Base-by-base conservation (phyloP, 2,888 invertebrate species). In the Orthosia gothica region DNA sequence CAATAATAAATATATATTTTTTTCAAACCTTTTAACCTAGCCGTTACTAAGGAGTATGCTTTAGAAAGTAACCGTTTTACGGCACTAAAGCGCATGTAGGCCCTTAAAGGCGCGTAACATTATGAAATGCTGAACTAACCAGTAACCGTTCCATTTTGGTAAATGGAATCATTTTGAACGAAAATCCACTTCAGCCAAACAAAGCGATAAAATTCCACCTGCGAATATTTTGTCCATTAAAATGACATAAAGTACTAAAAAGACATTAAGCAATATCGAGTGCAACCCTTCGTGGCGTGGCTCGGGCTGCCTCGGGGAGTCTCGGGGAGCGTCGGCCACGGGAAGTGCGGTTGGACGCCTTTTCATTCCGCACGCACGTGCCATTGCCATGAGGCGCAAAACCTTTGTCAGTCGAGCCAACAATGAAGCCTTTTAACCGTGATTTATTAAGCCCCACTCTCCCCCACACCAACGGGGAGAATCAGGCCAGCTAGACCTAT, bases 341-440 rank as follows among this genome's bases (percentile, higher is more conserved):
- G 88, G 85, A 88, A 89, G 88, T 88, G 88, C 82, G 90, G 88
- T 84, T 83, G 82, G 87, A 82, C 83, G 87, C 86, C 83, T 87
- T 90, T 92, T 91, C 89, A 91, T 91, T 90, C 89, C 80, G 79
- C 87, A 90, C 91, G 90, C 91, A 91, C 89, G 85, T 91, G 82
- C 87, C 90, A 89, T 87, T 88, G 89, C 87, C 77, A 87, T 82
- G 81, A 88, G 88, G 87, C 86, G 86, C 83, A 85, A 83, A 89
- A 87, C 91, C 93, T 92, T 93, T 93, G 92, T 93, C 91, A 89
- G 86, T 82, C 79, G 81, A 81, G 82, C 80, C 90, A 90, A 93
- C 92, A 93, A 93, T 93, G 90, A 92, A 89, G 90, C 88, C 91
- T 91, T 91, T 91, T 91, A 91, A 88, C 88, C 66, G 90, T 92